phyloP scores from a whole-genome alignment of 2,113 vertebrate genomes.

The Mormyrus iriodes region DNA sequence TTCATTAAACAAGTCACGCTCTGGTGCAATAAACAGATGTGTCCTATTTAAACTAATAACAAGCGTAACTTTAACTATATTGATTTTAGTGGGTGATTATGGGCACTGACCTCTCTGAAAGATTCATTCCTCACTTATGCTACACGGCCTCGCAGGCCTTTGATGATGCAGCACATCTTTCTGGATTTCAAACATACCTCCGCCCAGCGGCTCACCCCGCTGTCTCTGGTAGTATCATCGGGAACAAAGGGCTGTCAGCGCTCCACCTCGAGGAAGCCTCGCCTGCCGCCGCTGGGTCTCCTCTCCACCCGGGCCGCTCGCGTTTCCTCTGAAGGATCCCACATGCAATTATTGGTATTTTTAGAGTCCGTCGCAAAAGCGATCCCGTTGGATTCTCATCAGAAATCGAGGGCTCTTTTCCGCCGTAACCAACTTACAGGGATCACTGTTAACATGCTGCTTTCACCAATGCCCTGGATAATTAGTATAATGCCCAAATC shows the following conservation, averaged over 20 bases:
- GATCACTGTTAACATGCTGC: background rate
- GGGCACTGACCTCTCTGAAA: constrained; percentile 62
- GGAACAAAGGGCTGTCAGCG: constrained; percentile 70
- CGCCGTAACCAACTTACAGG: background rate
- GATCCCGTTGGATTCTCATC: constrained; percentile 49
- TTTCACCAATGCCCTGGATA: background rate
- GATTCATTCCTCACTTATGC: constrained; percentile 65
- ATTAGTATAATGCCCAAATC: background rate
- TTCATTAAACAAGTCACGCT: constrained; percentile 67
- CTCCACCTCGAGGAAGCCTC: constrained; percentile 61
- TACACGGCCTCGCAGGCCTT: constrained; percentile 65
- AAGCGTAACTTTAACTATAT: constrained; percentile 67
- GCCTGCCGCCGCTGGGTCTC: constrained; percentile 56
- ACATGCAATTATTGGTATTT: constrained; percentile 61
- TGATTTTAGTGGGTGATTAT: constrained; percentile 68
- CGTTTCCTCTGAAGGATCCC: constrained; percentile 60
- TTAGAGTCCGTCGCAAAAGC: constrained; percentile 58
- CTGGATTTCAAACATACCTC: constrained; percentile 63
- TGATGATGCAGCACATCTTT: constrained; percentile 69
- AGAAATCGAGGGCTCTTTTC: constrained; percentile 28
- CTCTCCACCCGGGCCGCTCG: constrained; percentile 47
- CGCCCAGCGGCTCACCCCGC: constrained; percentile 57
- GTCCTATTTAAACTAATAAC: constrained; percentile 73
- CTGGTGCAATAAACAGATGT: constrained; percentile 70
- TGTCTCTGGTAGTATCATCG: constrained; percentile 70